phyloP scores from a whole-genome alignment of 2,888 invertebrate genomes.

The Altica lythri region DNA sequence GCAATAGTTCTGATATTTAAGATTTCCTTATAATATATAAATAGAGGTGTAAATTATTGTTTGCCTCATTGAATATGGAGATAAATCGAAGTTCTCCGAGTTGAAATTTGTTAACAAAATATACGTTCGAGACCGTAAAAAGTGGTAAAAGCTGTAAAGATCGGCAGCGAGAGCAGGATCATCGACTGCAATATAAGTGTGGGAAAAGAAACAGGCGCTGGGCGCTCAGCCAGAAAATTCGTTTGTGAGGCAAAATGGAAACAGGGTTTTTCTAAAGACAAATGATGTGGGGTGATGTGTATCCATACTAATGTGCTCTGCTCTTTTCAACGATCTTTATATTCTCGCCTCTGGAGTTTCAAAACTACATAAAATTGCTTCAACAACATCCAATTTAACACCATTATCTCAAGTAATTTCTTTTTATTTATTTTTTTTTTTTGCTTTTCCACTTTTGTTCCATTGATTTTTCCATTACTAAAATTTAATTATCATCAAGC shows the following conservation, averaged over 20 bases:
- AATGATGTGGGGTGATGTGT: slow-evolving; percentile 57
- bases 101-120: slow-evolving; percentile 19
- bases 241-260: slow-evolving; percentile 59
- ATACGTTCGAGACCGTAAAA: slow-evolving; percentile 44
- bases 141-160: slow-evolving; percentile 48
- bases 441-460: slow-evolving; percentile 11
- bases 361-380: slow-evolving; percentile 37
- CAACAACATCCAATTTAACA: slow-evolving; percentile 38
- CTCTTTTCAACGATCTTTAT: slow-evolving; percentile 36
- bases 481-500: no score
- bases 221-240: slow-evolving; percentile 58
- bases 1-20: no score
- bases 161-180: slow-evolving; percentile 46
- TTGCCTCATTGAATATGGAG: neutral
- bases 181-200: slow-evolving; percentile 54
- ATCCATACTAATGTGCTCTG: slow-evolving; percentile 37
- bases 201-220: slow-evolving; percentile 55
- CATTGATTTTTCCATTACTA: slow-evolving; percentile 17
- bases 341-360: slow-evolving; percentile 32
- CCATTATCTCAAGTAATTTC: slow-evolving; percentile 36
- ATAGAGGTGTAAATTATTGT: neutral
- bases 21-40: no score
- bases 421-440: slow-evolving; percentile 21
- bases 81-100: slow-evolving; percentile 15
- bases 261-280: slow-evolving; percentile 58